A percentile compares a stretch with the other conserved stretches of the same genome.
These are phyloP conservation scores for Reticulitermes speratus DNA, from an alignment of 1,140 invertebrate species.

Conservation along the genomic window DNA sequence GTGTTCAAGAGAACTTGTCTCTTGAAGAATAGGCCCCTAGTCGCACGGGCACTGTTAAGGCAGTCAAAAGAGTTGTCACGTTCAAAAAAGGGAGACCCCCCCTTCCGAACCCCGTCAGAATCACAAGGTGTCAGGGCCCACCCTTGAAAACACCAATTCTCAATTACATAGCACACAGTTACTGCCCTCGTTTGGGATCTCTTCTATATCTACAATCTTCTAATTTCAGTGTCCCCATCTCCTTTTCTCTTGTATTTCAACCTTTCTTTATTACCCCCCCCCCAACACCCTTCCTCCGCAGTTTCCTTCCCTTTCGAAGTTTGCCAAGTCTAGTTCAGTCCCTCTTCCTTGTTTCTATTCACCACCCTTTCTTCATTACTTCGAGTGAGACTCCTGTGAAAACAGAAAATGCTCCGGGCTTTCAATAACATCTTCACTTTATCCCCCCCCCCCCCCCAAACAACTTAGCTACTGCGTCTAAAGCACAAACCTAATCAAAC, in stretches of 20 bases:
- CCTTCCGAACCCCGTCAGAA: not conserved
- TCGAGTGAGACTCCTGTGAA: not conserved
- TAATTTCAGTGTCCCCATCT: not conserved
- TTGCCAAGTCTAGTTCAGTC: no score
- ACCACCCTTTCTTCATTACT: constrained; percentile 11
- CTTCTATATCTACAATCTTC: not conserved
- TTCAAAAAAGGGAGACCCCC: not conserved
- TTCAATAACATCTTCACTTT: constrained; percentile 17
- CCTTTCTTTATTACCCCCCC: not conserved
- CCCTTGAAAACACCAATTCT: constrained; percentile 6
- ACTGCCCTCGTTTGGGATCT: not conserved
- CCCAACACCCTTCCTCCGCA: not conserved
- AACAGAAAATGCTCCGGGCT: constrained; percentile 14
- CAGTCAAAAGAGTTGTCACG: not conserved
- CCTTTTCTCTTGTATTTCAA: not conserved
- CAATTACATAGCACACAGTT: not conserved
- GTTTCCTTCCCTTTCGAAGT: not conserved
- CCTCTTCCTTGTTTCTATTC: not conserved
- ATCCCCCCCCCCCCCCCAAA: not conserved
- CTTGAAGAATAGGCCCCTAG: not conserved
- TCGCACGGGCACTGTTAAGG: not conserved
- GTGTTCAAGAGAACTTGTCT: not conserved
- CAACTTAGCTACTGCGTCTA: not conserved
- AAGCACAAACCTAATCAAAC: not conserved
- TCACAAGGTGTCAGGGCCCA: not conserved